Evolutionary conservation across 1,140 invertebrate species (phyloP).

Genomic region (Drosophila kurseongensis): DNA sequence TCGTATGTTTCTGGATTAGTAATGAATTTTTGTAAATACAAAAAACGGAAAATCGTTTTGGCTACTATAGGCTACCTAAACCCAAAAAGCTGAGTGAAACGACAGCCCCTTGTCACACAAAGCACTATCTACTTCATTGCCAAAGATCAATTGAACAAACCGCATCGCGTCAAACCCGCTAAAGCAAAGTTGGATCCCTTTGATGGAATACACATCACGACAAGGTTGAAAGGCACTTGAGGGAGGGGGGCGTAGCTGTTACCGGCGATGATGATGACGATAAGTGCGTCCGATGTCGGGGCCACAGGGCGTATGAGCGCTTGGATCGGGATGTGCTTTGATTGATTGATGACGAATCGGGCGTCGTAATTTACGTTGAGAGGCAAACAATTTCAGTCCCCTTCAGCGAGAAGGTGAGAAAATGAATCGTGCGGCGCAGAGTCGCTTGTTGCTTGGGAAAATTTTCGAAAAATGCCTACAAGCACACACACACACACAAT

Average conservation of each 20-base stretch:
- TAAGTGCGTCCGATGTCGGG: conserved; percentile 58
- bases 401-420: conserved; percentile 54
- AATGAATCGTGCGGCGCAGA: conserved; percentile 38
- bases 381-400: conserved; percentile 68
- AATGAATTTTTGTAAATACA: too few relatives aligned
- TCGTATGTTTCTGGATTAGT: too few relatives aligned
- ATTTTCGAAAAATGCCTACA: conserved; percentile 35
- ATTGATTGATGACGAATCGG: conserved; percentile 76
- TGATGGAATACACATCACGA: conserved; percentile 28
- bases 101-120: background rate
- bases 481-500: conserved; percentile 8
- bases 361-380: conserved; percentile 74
- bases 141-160: conserved; percentile 33
- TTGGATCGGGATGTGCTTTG: conserved; percentile 29
- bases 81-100: background rate
- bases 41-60: too few relatives aligned
- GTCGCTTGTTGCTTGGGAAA: conserved; percentile 57
- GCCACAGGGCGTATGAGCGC: conserved; percentile 62
- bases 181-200: conserved; percentile 26
- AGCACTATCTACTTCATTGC: conserved; percentile 2
- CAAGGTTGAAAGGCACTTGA: background rate
- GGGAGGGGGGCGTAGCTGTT: conserved; percentile 7
- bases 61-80: background rate
- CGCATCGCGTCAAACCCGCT: conserved; percentile 12
- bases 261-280: conserved; percentile 42